Evolutionary conservation across 2,797 vertebrate species (phyloP).

Genomic region (Dendrocincla fuliginosa): DNA sequence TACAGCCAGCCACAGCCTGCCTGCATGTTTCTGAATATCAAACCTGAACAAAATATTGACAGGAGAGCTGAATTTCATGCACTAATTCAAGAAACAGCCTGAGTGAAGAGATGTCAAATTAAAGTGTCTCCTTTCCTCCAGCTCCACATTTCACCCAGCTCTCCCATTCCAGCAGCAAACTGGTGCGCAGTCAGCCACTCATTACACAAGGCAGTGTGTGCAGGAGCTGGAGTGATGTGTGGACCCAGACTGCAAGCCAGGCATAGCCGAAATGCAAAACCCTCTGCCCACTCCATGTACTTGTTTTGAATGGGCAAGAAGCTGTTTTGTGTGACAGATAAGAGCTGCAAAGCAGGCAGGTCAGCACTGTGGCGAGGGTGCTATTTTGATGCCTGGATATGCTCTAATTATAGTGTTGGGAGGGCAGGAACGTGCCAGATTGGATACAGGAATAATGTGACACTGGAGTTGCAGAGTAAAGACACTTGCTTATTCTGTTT

Average conservation of each 20-base stretch:
- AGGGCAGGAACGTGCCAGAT: slow-evolving; percentile 18
- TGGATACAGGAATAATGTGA: background rate
- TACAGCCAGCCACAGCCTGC: background rate
- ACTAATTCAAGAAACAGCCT: background rate
- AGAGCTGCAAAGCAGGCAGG: background rate
- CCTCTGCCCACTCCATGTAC: rapidly evolving
- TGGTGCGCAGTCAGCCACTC: background rate
- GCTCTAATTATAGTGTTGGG: slow-evolving; percentile 55
- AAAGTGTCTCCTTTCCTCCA: background rate
- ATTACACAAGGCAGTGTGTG: background rate
- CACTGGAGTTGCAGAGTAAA: background rate
- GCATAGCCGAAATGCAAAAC: background rate
- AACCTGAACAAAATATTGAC: background rate
- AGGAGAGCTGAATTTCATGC: background rate
- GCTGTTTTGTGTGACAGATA: background rate
- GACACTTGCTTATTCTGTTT: slow-evolving; percentile 9
- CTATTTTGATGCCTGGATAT: background rate
- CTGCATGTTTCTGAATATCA: background rate
- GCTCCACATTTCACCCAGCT: background rate
- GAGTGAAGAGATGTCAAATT: background rate
- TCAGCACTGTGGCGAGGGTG: background rate
- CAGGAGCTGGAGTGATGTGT: background rate
- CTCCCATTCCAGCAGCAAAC: background rate
- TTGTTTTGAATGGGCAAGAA: background rate
- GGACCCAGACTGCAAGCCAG: background rate